Conservation (phyloP, 1,140 invertebrate species). For the Psilanteris sp. region DNA sequence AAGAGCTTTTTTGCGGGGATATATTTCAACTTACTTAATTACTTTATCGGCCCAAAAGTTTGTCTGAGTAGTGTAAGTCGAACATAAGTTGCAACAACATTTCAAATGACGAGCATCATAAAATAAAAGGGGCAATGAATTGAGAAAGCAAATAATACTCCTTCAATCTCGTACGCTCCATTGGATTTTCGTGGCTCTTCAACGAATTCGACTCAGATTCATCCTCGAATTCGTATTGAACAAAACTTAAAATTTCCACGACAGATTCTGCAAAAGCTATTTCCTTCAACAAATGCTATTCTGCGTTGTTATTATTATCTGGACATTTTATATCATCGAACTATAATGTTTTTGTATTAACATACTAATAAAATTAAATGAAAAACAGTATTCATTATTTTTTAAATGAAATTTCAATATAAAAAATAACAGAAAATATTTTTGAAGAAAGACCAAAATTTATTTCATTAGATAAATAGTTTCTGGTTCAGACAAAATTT, state of each 20-base stretch:
- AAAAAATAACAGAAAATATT: too few species aligned
- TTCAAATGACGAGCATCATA: conserved; percentile 41
- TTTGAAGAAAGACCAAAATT: too few species aligned
- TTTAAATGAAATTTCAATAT: too few species aligned
- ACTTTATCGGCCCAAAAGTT: conserved; percentile 42
- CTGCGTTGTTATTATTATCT: conserved; percentile 33
- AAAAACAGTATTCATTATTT: too few species aligned
- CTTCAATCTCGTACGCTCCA: conserved; percentile 44
- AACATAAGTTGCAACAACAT: conserved; percentile 38
- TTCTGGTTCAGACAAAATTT: too few species aligned
- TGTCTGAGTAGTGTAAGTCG: conserved; percentile 11
- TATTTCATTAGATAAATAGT: too few species aligned
- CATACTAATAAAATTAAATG: too few species aligned
- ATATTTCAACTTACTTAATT: conserved; percentile 53
- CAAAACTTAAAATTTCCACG: conserved; percentile 24
- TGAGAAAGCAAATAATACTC: conserved; percentile 51
- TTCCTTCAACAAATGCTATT: conserved; percentile 29
- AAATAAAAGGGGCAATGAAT: conserved; percentile 44
- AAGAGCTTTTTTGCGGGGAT: conserved; percentile 4
- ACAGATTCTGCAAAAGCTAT: conserved; percentile 46
- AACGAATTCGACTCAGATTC: conserved; percentile 16
- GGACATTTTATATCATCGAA: too few species aligned
- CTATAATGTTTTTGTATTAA: too few species aligned
- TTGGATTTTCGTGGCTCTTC: conserved; percentile 33
- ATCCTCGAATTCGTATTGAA: conserved; percentile 18